A percentile compares a stretch with the other conserved stretches of the same genome.
Conservation (phyloP, 2,113 vertebrate species). For the Epinephelus moara region DNA sequence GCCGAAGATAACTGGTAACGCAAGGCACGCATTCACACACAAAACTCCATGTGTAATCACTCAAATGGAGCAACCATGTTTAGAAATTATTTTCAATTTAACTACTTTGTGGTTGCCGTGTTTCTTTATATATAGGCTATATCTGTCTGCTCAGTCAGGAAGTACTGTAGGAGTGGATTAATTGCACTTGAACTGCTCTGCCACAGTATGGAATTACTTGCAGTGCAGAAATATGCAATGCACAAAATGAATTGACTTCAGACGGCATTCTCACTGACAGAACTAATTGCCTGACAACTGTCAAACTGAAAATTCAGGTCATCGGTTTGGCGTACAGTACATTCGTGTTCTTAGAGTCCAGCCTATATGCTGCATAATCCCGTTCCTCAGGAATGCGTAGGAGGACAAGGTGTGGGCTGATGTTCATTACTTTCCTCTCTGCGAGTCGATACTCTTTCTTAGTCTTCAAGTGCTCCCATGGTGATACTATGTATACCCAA, state of each 20-base stretch:
- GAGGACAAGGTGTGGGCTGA: slow-evolving; percentile 80
- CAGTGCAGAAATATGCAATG: slow-evolving; percentile 25
- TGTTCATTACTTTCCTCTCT: slow-evolving; percentile 78
- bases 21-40: background rate
- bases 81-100: background rate
- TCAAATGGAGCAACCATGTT: background rate
- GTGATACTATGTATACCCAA: slow-evolving; percentile 73
- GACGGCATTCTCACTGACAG: slow-evolving; percentile 43
- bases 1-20: background rate
- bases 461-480: slow-evolving; percentile 61
- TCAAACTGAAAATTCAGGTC: slow-evolving; percentile 72
- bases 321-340: slow-evolving; percentile 59
- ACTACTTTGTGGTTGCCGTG: background rate
- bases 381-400: slow-evolving; percentile 69
- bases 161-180: slow-evolving; percentile 9
- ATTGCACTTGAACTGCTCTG: slow-evolving; percentile 31
- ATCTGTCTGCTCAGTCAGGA: slow-evolving; percentile 1
- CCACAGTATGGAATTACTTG: slow-evolving; percentile 19
- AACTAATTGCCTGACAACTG: slow-evolving; percentile 68
- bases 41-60: background rate
- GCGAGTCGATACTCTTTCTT: slow-evolving; percentile 66
- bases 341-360: slow-evolving; percentile 62
- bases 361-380: slow-evolving; percentile 68
- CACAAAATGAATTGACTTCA: slow-evolving; percentile 33
- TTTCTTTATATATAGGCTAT: slow-evolving; percentile 4